phyloP scores from a whole-genome alignment of 2,113 vertebrate genomes.

The Spea multiplicata region DNA sequence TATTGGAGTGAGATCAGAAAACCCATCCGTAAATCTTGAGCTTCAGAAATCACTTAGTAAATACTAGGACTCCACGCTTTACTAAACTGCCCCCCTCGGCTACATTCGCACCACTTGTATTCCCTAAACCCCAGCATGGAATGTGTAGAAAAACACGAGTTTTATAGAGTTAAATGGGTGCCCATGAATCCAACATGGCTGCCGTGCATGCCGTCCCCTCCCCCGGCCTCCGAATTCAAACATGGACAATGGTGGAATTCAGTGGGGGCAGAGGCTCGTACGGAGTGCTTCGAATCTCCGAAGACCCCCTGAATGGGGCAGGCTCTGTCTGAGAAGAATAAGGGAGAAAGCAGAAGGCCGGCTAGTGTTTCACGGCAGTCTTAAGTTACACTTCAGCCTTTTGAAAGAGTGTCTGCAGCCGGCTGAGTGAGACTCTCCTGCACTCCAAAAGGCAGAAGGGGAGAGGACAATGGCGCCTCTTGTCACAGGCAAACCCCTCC shows the following conservation, averaged over 20 bases:
- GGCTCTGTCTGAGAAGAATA: constrained; percentile 58
- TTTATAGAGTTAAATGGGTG: background rate
- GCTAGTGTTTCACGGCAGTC: constrained; percentile 64
- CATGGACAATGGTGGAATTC: constrained; percentile 57
- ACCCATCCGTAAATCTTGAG: no score
- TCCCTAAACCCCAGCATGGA: no score
- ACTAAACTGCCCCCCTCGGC: no score
- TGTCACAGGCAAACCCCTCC: constrained; percentile 69
- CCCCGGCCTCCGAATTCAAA: background rate
- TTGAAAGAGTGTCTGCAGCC: constrained; percentile 70
- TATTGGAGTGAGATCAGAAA: no score
- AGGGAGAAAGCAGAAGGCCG: constrained; percentile 63
- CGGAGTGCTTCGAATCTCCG: constrained; percentile 47
- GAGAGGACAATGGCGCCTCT: constrained; percentile 69
- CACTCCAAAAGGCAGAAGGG: constrained; percentile 53
- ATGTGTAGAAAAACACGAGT: no score
- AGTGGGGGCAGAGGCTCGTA: constrained; percentile 53
- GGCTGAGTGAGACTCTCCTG: constrained; percentile 64
- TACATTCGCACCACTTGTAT: no score
- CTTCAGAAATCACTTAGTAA: no score
- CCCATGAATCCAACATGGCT: constrained; percentile 49
- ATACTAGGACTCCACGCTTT: no score
- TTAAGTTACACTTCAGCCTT: constrained; percentile 70
- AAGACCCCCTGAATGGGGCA: constrained; percentile 59
- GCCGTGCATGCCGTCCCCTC: background rate